Conservation (phyloP, 2,888 invertebrate species). For the Margaritifera margaritifera region DNA sequence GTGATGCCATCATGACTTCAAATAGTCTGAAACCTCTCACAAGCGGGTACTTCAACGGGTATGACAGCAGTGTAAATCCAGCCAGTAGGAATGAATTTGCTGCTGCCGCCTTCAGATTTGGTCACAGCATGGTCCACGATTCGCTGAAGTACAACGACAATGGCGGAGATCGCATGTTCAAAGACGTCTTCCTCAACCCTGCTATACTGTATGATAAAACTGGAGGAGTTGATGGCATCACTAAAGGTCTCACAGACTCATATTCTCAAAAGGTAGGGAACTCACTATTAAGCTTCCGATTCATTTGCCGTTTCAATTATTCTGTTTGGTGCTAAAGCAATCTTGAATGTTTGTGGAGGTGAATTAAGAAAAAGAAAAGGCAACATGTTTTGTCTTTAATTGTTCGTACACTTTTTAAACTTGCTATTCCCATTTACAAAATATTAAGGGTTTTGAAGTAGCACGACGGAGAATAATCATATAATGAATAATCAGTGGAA, state of each 20-base stretch:
- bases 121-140: not conserved
- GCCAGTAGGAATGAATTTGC: constrained; percentile 2
- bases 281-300: too few species aligned
- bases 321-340: too few species aligned
- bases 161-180: not conserved
- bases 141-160: not conserved
- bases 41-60: not conserved
- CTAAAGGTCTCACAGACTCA: not conserved
- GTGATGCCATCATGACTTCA: not conserved
- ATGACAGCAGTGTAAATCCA: not conserved
- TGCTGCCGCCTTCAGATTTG: constrained; percentile 1
- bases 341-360: too few species aligned
- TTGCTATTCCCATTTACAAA: too few species aligned
- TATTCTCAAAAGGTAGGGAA: constrained; percentile 1
- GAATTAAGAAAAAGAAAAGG: too few species aligned
- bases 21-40: not conserved
- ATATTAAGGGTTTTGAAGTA: too few species aligned
- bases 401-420: too few species aligned
- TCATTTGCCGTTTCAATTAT: too few species aligned
- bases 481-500: too few species aligned
- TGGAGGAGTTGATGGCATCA: not conserved
- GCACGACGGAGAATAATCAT: too few species aligned
- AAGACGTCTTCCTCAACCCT: not conserved
- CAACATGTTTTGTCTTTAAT: too few species aligned
- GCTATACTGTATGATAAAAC: not conserved